A percentile compares a stretch with the other conserved stretches of the same genome.
These are phyloP conservation scores for Bombus sibiricus DNA, from an alignment of 1,140 invertebrate species.

Conservation along the genomic window DNA sequence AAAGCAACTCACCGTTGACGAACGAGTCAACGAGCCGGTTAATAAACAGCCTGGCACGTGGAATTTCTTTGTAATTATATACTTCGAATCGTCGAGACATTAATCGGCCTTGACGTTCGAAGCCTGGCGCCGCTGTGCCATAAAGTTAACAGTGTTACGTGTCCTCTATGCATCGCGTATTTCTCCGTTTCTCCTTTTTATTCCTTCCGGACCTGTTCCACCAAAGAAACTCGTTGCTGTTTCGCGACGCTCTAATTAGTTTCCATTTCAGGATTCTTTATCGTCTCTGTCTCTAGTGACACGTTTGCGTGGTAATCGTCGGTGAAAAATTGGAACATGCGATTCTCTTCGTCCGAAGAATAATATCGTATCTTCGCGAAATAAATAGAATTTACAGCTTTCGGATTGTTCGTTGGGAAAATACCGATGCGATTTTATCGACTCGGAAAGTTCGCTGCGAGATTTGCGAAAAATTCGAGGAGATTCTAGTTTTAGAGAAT, in stretches of 20 bases:
- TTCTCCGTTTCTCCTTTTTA: background rate
- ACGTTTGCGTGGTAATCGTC: background rate
- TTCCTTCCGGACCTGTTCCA: background rate
- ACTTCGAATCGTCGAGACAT: conserved; percentile 13
- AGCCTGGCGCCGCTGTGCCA: background rate
- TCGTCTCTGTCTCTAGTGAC: background rate
- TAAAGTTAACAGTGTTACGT: background rate
- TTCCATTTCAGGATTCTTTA: background rate
- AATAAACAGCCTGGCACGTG: background rate
- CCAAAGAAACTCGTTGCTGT: background rate
- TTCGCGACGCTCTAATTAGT: conserved; percentile 6
- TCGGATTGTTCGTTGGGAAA: too few species aligned
- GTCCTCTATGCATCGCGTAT: background rate
- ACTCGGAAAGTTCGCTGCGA: too few species aligned
- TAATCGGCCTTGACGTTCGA: conserved; percentile 14
- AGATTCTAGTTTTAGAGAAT: too few species aligned
- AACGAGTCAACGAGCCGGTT: background rate
- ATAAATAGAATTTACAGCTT: too few species aligned
- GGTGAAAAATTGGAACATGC: background rate
- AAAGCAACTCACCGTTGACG: background rate
- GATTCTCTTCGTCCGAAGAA: too few species aligned
- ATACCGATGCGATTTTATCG: too few species aligned
- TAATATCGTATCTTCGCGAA: too few species aligned
- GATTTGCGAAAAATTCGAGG: too few species aligned
- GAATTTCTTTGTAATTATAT: conserved; percentile 15